Conservation (phyloP, 1,140 invertebrate genomes). For the Semibalanus balanoides region DNA sequence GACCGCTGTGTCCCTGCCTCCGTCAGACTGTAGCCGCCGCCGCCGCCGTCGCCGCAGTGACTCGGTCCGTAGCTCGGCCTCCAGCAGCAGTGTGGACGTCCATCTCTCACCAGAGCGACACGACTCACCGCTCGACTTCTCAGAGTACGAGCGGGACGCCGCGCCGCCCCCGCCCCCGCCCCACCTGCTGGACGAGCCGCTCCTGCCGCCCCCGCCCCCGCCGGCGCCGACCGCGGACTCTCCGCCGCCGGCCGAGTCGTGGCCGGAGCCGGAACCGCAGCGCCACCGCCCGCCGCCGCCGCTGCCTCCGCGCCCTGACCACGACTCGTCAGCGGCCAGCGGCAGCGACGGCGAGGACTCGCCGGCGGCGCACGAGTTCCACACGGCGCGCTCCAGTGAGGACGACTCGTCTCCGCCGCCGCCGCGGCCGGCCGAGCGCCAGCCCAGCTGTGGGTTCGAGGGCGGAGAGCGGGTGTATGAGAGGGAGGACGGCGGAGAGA, state of each 20-base stretch:
- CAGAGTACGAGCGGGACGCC: background rate
- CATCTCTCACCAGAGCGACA: background rate
- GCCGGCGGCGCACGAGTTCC: background rate
- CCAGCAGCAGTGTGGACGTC: slow-evolving; percentile 1
- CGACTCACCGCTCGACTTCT: background rate
- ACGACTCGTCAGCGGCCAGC: background rate
- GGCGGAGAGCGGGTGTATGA: background rate
- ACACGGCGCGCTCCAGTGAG: background rate
- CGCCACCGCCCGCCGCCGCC: too few relatives aligned
- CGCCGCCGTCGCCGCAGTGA: background rate
- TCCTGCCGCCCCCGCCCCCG: background rate
- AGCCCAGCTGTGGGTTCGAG: background rate
- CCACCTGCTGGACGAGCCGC: background rate
- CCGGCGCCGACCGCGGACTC: background rate
- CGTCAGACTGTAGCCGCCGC: background rate
- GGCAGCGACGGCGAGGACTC: background rate
- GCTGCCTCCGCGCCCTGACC: too few relatives aligned
- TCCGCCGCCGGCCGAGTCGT: background rate
- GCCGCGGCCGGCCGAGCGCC: background rate
- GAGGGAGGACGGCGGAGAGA: background rate
- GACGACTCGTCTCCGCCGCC: background rate
- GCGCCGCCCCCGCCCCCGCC: too few relatives aligned
- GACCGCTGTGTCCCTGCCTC: too few relatives aligned
- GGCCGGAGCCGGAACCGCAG: background rate
- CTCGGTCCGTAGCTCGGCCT: background rate